These are phyloP conservation scores for Etheostoma nigrum DNA, from an alignment of 2,797 vertebrate species.

Conservation along the genomic window DNA sequence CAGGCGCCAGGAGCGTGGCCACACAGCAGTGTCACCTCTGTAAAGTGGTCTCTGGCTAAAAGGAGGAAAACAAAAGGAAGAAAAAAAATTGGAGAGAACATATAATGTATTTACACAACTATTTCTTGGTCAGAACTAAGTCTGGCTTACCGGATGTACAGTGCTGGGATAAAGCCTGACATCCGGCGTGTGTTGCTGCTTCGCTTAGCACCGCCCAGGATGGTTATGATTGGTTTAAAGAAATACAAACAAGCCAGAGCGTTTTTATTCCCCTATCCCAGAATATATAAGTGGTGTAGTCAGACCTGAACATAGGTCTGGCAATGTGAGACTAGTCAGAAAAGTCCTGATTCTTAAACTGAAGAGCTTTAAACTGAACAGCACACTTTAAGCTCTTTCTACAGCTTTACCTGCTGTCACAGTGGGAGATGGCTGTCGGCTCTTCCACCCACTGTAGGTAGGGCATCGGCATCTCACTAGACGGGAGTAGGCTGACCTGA, in stretches of 20 bases:
- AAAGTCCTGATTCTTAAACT: not conserved
- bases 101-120: not conserved
- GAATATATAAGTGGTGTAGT: too few relatives aligned
- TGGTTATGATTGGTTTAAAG: too few relatives aligned
- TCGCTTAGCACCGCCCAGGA: too few relatives aligned
- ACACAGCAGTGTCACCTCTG: slow-evolving; percentile 75
- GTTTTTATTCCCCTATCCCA: too few relatives aligned
- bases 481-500: slow-evolving; percentile 89
- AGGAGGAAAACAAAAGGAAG: slow-evolving; percentile 26
- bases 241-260: too few relatives aligned
- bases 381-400: not conserved
- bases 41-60: slow-evolving; percentile 68
- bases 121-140: slow-evolving; percentile 2
- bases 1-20: slow-evolving; percentile 65
- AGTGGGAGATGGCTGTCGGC: slow-evolving; percentile 40
- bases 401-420: slow-evolving; percentile 56
- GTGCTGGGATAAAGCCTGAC: too few relatives aligned
- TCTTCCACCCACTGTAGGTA: slow-evolving; percentile 46
- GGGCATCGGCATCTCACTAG: slow-evolving; percentile 83
- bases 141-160: too few relatives aligned
- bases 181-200: too few relatives aligned
- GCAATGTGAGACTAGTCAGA: not conserved
- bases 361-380: not conserved
- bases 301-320: too few relatives aligned
- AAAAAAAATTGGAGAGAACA: not conserved